phyloP scores from a whole-genome alignment of 35 echinoderm and acorn worm genomes.

The Anneissia japonica region DNA sequence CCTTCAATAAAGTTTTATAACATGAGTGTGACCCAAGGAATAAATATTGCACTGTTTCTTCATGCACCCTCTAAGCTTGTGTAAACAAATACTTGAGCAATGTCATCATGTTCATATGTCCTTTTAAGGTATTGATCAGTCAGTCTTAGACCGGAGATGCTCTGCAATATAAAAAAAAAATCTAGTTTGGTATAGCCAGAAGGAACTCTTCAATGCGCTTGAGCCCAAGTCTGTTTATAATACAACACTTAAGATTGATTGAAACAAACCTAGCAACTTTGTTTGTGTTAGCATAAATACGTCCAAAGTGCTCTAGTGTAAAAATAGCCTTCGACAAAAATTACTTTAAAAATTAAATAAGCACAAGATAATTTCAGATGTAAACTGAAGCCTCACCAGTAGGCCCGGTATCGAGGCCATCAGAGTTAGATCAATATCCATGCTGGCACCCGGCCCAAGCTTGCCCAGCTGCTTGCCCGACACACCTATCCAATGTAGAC shows the following conservation, averaged over 20 bases:
- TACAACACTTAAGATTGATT: too few species aligned
- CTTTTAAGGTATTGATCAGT: slow-evolving; percentile 86
- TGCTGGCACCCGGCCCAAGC: slow-evolving; percentile 69
- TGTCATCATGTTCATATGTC: slow-evolving; percentile 98
- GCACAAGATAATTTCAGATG: too few species aligned
- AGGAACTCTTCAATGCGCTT: too few species aligned
- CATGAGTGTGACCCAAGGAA: background rate
- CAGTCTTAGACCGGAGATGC: slow-evolving; percentile 80
- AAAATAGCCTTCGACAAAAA: too few species aligned
- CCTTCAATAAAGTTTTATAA: background rate
- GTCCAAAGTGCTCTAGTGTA: too few species aligned
- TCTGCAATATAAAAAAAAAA: slow-evolving; percentile 53
- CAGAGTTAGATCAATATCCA: slow-evolving; percentile 80
- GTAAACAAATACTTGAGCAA: slow-evolving; percentile 97
- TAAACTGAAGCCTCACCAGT: background rate
- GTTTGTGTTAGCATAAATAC: too few species aligned
- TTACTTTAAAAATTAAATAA: too few species aligned
- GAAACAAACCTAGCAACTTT: too few species aligned
- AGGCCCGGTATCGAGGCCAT: slow-evolving; percentile 73
- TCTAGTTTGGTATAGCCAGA: too few species aligned
- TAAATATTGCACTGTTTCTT: slow-evolving; percentile 4
- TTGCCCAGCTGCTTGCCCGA: slow-evolving; percentile 92
- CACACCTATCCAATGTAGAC: slow-evolving; percentile 83
- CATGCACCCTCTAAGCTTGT: slow-evolving; percentile 55
- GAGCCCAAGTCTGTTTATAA: too few species aligned